Conservation (phyloP, 1,140 invertebrate species). For the Holotrichia oblita region DNA sequence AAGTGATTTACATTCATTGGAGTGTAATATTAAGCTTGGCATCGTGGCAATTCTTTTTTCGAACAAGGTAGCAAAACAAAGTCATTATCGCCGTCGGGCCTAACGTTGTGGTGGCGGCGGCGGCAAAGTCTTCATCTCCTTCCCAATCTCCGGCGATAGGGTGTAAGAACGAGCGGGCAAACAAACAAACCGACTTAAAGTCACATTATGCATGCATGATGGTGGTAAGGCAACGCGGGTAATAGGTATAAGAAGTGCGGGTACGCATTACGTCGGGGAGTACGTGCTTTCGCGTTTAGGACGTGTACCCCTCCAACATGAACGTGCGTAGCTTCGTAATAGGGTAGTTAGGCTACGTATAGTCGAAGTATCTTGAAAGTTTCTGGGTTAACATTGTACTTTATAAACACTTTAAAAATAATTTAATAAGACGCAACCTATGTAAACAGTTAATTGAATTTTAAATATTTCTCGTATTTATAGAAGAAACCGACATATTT, state of each 20-base stretch:
- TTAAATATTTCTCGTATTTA: no score
- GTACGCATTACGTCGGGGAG: background rate
- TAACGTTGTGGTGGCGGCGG: background rate
- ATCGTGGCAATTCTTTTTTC: background rate
- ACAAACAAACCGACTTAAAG: conserved; percentile 7
- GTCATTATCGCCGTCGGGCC: background rate
- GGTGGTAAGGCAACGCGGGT: background rate
- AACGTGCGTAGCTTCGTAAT: no score
- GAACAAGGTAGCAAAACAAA: background rate
- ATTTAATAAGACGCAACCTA: no score
- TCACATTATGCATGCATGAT: conserved; percentile 3
- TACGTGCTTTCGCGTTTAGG: background rate
- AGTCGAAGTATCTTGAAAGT: no score
- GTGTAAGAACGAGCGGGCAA: background rate
- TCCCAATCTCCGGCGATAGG: background rate
- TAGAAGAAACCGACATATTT: no score
- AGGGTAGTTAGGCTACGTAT: no score
- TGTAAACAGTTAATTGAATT: no score
- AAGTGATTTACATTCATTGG: no score
- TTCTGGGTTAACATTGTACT: no score
- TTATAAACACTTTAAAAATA: no score
- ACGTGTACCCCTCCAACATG: background rate
- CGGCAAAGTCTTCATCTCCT: background rate
- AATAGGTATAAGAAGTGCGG: background rate
- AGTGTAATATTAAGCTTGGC: no score